Percentiles rank a stretch among this genome's conserved stretches.
Conservation (phyloP, 1,140 invertebrate species). For the Bombyx mori region ASM3026992v2 NC_085110.1:15972501-15973000, state of each 20-base stretch:
- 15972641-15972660: conserved; percentile 20
- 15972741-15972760: neutral
- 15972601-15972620: conserved; percentile 28
- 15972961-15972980: too few relatives aligned
- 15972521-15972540: too few relatives aligned
- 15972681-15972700: conserved; percentile 30
- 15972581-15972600: conserved; percentile 13
- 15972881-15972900: too few relatives aligned
- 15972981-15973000: too few relatives aligned
- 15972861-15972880: too few relatives aligned
- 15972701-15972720: conserved; percentile 10
- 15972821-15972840: too few relatives aligned
- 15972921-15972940: too few relatives aligned
- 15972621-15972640: conserved; percentile 33
- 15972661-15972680: conserved; percentile 15
- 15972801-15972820: too few relatives aligned
- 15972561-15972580: conserved; percentile 1
- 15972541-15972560: neutral
- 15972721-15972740: neutral
- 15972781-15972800: too few relatives aligned
- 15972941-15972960: too few relatives aligned
- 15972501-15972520: neutral
- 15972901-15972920: too few relatives aligned
- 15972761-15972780: neutral
- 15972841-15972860: too few relatives aligned